Evolutionary conservation across 2,113 vertebrate species (phyloP).

Genomic region (Dipodomys merriami): DNA sequence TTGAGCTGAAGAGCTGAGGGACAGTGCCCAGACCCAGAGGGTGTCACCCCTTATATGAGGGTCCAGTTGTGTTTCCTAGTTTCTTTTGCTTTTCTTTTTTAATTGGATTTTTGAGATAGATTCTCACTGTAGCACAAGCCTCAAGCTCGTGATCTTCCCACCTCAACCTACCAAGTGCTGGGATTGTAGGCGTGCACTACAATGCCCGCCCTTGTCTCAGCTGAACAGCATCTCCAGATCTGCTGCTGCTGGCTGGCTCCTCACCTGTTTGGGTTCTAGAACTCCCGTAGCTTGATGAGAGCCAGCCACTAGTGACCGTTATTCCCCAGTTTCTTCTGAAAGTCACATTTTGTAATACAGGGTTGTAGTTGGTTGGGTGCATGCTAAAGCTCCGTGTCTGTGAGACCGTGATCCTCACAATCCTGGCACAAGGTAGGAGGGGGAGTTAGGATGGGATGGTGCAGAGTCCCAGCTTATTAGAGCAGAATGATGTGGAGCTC

Average conservation of each 20-base stretch:
- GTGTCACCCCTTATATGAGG: not conserved
- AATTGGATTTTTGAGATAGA: no score
- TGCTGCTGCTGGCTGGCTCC: not conserved
- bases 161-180: no score
- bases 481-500: conserved; percentile 43
- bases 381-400: not conserved
- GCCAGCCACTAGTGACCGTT: not conserved
- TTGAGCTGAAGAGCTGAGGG: no score
- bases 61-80: not conserved
- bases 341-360: not conserved
- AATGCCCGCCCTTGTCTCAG: not conserved
- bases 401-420: not conserved
- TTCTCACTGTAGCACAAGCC: no score
- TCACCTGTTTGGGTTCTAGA: not conserved
- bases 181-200: not conserved
- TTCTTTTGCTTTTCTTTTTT: no score
- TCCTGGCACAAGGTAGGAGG: not conserved
- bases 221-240: not conserved
- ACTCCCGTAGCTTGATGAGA: not conserved
- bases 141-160: no score
- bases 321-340: not conserved
- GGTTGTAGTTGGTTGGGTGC: not conserved
- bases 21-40: no score
- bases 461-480: not conserved
- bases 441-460: no score